Evolutionary conservation across 2,888 invertebrate genomes (phyloP).

Genomic region (Galerucella calmariensis): DNA sequence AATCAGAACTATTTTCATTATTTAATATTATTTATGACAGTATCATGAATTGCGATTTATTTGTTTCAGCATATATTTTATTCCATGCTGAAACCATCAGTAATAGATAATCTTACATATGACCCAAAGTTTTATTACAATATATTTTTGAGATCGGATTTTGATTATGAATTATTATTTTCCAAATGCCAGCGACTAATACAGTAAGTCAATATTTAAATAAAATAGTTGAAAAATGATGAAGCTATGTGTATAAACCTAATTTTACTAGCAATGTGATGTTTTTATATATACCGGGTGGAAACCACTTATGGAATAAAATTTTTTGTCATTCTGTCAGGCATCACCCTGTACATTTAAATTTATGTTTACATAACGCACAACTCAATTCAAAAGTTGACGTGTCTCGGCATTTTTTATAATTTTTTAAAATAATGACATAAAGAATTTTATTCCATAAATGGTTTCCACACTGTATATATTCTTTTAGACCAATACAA

Average conservation of each 20-base stretch:
- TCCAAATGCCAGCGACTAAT: constrained; percentile 45
- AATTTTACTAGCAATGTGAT: not conserved
- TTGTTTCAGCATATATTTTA: constrained; percentile 48
- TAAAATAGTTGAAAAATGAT: no score
- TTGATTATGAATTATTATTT: constrained; percentile 47
- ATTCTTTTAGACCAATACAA: constrained; percentile 44
- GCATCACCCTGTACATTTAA: no score
- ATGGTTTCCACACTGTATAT: no score
- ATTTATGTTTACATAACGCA: no score
- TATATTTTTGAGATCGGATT: constrained; percentile 46
- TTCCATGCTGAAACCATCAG: constrained; percentile 40
- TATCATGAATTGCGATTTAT: not conserved
- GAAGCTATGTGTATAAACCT: no score
- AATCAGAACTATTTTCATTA: not conserved
- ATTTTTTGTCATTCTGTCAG: no score
- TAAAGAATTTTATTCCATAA: no score
- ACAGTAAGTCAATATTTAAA: constrained; percentile 36
- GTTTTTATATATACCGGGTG: constrained; percentile 4
- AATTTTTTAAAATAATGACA: no score
- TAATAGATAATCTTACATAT: constrained; percentile 43
- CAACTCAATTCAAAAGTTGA: no score
- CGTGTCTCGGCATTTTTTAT: no score
- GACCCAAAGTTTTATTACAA: constrained; percentile 48
- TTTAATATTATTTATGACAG: no score
- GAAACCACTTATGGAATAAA: no score